Base-by-base conservation (phyloP, 2,797 vertebrate species). In the Rhynchonycteris naso region DNA sequence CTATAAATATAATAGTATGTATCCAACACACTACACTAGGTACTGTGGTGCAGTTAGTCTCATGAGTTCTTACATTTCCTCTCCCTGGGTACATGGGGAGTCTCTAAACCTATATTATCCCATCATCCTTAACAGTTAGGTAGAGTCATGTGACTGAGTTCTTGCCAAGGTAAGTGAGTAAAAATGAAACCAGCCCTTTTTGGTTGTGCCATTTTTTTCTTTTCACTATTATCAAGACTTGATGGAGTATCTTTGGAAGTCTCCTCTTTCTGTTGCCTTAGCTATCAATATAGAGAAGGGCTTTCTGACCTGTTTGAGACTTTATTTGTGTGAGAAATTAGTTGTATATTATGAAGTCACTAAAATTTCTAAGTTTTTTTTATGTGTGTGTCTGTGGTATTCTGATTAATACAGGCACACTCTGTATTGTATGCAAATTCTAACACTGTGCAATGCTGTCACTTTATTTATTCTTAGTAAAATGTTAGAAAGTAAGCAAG, bases 401-500 rank as follows among this genome's bases (percentile, higher is more conserved):
- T 21, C 56, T 87, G 12, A 43, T 21, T 35, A 75, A 74, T 38
- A 30, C 3, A 58, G 14, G 11, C 8, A 59, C 58, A 71, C 5
- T 63, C 5, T 68, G 4, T 47, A 68, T 16, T 80, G 7, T 56
- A 66, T 35, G 5, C 19, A 87, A 66, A 59, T 71, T 88, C 33
- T 65, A 33, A 14, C 19, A 10, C 5, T 84, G 19, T 88, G 6
- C 16, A 35, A 28, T 13, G 9, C 18, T 21, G 14, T 22, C 3
- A 79, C 7, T 83, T 65, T 85, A 33, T 79, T 71, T 76, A 74
- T 83, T 61, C 5, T 93, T 21, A 69, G 15, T 59, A 90, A 75
- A 93, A 30, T 12, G 35, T 35, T 61, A 90, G 61, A 19, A 86
- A 95, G 86, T 6, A 65, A 80, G 38, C 7, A 65, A 65, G 28